Base-by-base conservation (phyloP, 37 sponge, comb jelly and placozoan genomes). In the Cliona cf. orientalis region DNA sequence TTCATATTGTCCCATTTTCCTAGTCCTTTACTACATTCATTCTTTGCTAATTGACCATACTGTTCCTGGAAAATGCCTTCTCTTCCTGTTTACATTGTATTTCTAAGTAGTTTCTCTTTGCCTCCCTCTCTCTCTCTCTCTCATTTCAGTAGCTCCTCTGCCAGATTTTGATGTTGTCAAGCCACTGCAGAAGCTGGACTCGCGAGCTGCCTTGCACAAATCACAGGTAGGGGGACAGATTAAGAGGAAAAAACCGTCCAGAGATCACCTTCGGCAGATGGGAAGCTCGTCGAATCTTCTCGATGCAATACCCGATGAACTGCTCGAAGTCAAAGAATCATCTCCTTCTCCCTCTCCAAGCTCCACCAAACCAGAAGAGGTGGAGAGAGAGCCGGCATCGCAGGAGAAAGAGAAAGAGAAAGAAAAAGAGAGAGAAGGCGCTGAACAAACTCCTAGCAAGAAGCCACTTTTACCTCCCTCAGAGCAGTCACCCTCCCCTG, bases 211-310 rank as follows among this genome's bases (percentile, higher is more conserved):
- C 1, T 46, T 78, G 19, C 63, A 79, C 65, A 86, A 62, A 33
- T 55, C 72, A 0, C 63, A 62, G 22, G 58, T 86, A 6, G 61
- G 72, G 1, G 34, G 53, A 2, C 36, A 65, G 28, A 28, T 68
- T 3, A 45, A 67, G 38, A 55, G 87, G 2, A 86, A 86, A 32
- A 71, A 38, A 38, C 87, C 87, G 9, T 79, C 87, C 1, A 65
- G 80, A 0, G 57, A 63, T 0, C 80, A 86, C 42, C 2, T 86
- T 0, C 72, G 37, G 21, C 72, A 49, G 22, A 79, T 78, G 74
- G 80, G 65, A 4, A 75, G 66, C 2, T 55, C 40, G 1, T 29
- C 40, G 39, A 19, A 65, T 19, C 29, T 84, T 23, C 57, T 75
- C n/a, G 69, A 84, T 12, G 26, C 46, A 5, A 68, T 84, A 14